These are phyloP conservation scores for Nomada fucata DNA, from an alignment of 2,888 invertebrate species.

Conservation along the genomic window DNA sequence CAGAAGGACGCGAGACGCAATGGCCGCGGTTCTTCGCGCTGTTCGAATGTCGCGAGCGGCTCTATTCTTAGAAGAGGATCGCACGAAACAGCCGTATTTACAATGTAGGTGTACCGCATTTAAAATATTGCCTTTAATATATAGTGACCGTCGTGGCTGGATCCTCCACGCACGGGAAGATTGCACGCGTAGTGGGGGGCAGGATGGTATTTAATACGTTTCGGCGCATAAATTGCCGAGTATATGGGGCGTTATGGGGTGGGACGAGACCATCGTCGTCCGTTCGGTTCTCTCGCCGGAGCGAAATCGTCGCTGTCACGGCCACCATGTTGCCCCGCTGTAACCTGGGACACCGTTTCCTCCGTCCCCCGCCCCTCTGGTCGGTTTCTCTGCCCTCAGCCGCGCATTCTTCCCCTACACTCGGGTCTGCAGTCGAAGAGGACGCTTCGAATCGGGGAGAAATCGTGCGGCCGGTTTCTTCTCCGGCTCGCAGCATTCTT, in stretches of 20 bases:
- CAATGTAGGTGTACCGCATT: slow-evolving; percentile 81
- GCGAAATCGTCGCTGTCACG: slow-evolving; percentile 68
- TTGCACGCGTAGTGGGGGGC: slow-evolving; percentile 46
- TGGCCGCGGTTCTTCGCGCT: slow-evolving; percentile 40
- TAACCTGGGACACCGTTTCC: slow-evolving; percentile 55
- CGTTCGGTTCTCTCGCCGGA: slow-evolving; percentile 55
- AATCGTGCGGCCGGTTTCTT: slow-evolving; percentile 14
- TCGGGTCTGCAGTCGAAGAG: neutral
- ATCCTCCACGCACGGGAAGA: slow-evolving; percentile 39
- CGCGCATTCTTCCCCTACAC: slow-evolving; percentile 27
- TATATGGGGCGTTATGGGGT: slow-evolving; percentile 82
- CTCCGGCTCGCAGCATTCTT: neutral
- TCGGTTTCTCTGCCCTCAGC: slow-evolving; percentile 13
- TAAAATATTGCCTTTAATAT: slow-evolving; percentile 81
- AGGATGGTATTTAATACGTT: slow-evolving; percentile 81
- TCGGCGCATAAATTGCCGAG: slow-evolving; percentile 82
- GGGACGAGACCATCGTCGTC: slow-evolving; percentile 64
- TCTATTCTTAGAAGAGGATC: slow-evolving; percentile 80
- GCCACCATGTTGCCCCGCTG: slow-evolving; percentile 71
- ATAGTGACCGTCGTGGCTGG: slow-evolving; percentile 64
- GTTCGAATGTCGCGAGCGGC: slow-evolving; percentile 48
- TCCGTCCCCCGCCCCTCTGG: slow-evolving; percentile 23
- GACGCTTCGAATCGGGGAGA: slow-evolving; percentile 11
- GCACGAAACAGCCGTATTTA: slow-evolving; percentile 78
- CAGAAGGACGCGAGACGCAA: neutral